Evolutionary conservation across 2,888 invertebrate genomes (phyloP).

Genomic region (Gerris lacustris): DNA sequence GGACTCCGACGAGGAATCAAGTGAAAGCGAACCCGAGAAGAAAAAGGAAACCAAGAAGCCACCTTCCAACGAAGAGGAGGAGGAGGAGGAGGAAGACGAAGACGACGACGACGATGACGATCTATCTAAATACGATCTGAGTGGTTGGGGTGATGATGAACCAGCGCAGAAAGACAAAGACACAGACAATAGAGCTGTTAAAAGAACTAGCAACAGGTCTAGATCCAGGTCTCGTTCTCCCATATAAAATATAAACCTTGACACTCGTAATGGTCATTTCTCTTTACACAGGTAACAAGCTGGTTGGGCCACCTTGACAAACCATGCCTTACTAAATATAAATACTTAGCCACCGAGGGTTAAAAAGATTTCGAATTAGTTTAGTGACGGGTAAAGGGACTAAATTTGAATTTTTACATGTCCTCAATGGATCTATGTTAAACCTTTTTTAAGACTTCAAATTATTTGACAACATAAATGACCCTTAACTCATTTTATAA

Average conservation of each 20-base stretch:
- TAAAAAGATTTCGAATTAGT: no score
- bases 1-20: constrained; percentile 34
- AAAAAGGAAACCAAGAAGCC: constrained; percentile 20
- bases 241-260: background rate
- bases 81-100: constrained; percentile 42
- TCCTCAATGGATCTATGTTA: no score
- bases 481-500: no score
- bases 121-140: constrained; percentile 63
- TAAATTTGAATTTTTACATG: no score
- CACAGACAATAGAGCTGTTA: constrained; percentile 15
- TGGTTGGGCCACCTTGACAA: no score
- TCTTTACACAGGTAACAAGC: no score
- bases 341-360: no score
- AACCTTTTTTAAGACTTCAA: no score
- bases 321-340: no score
- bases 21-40: constrained; percentile 35
- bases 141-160: constrained; percentile 44
- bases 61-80: constrained; percentile 14
- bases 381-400: no score
- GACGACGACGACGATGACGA: constrained; percentile 47
- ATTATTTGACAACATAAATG: no score
- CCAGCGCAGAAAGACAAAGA: constrained; percentile 27
- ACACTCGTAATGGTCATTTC: no score
- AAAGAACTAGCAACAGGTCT: constrained; percentile 16
- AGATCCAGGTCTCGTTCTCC: constrained; percentile 19